Percentiles rank a stretch among this genome's conserved stretches.
These are phyloP conservation scores for Hydrolagus colliei DNA, from an alignment of 2,797 vertebrate genomes.

Conservation along the genomic window DNA sequence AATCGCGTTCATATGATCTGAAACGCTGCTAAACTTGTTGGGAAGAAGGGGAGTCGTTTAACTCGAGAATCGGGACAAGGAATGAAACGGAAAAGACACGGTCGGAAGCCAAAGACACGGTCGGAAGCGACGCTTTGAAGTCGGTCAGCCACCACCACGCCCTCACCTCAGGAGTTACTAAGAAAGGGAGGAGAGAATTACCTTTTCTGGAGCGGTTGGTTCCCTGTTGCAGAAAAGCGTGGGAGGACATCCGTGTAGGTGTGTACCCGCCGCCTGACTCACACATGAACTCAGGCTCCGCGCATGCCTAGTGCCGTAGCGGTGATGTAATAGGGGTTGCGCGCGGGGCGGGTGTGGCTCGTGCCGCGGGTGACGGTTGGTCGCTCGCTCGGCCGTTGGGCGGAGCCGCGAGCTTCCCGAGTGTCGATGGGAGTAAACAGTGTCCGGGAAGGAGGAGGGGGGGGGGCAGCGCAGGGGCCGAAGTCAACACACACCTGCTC, in stretches of 20 bases:
- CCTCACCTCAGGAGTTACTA: background rate
- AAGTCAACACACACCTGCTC: slow-evolving; percentile 1
- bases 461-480: background rate
- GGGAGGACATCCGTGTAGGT: background rate
- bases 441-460: background rate
- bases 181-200: no score
- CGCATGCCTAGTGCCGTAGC: background rate
- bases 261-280: no score
- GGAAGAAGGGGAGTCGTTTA: no score
- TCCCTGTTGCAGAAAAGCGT: background rate
- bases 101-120: no score
- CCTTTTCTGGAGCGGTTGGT: background rate
- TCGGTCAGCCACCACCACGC: background rate
- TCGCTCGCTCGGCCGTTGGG: background rate
- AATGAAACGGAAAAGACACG: no score
- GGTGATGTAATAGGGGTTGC: background rate
- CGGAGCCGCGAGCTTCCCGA: background rate
- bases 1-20: no score
- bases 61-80: no score
- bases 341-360: background rate
- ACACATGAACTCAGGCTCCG: no score
- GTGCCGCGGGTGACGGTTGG: background rate
- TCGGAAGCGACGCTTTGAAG: no score
- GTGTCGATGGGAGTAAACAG: background rate
- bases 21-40: no score